A percentile compares a stretch with the other conserved stretches of the same genome.
phyloP scores from a whole-genome alignment of 2,888 invertebrate genomes.

The Aquatica leii region DNA sequence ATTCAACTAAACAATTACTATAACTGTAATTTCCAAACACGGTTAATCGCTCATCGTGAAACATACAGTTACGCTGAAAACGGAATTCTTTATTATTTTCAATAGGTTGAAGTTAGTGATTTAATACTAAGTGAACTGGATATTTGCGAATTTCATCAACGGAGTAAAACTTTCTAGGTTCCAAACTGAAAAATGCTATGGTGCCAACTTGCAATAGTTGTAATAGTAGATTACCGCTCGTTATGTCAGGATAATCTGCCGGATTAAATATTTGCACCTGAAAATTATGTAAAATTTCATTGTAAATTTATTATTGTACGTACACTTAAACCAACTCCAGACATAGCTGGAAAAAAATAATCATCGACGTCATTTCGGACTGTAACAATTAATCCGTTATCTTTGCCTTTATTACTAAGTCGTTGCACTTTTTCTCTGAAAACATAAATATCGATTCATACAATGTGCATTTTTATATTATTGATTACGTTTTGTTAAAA shows the following conservation, averaged over 20 bases:
- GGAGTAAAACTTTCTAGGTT: slow-evolving; percentile 5
- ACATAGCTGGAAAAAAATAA: slow-evolving; percentile 17
- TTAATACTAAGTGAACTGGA: slow-evolving; percentile 9
- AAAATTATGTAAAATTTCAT: not conserved
- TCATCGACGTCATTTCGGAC: slow-evolving; percentile 13
- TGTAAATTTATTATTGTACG: not conserved
- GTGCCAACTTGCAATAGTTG: slow-evolving; percentile 1
- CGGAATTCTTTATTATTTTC: no score
- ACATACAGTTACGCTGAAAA: slow-evolving; percentile 21
- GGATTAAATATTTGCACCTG: slow-evolving; percentile 27
- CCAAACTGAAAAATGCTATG: slow-evolving; percentile 18
- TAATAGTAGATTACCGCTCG: slow-evolving; percentile 17
- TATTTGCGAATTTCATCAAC: slow-evolving; percentile 16
- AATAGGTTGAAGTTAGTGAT: no score
- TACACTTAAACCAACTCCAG: slow-evolving; percentile 25
- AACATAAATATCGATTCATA: no score
- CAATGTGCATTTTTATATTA: no score
- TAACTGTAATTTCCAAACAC: slow-evolving; percentile 23
- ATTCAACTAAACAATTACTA: slow-evolving; percentile 27
- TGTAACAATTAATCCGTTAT: slow-evolving; percentile 16
- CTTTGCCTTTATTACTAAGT: not conserved
- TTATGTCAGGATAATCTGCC: slow-evolving; percentile 18
- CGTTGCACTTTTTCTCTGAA: not conserved
- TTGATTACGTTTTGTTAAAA: no score
- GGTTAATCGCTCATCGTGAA: slow-evolving; percentile 10